Evolutionary conservation across 2,113 vertebrate species (phyloP).

Genomic region (Phyllostomus discolor): DNA sequence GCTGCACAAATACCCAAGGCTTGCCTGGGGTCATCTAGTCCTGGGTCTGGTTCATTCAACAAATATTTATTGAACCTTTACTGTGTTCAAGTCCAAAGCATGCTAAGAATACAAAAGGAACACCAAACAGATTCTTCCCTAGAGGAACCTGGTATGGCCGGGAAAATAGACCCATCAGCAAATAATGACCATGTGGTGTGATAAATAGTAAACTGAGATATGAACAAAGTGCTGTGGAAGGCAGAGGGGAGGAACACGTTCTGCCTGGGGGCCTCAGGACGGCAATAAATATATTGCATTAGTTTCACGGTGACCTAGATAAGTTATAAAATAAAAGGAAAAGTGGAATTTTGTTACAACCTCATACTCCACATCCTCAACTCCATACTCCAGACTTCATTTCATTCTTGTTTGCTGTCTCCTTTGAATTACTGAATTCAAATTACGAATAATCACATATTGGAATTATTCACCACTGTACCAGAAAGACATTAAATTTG

Average conservation of each 20-base stretch:
- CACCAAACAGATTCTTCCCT: not conserved
- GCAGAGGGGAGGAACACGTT: not conserved
- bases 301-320: constrained; percentile 22
- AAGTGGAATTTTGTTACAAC: not conserved
- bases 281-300: not conserved
- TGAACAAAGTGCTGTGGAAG: not conserved
- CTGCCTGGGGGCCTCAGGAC: not conserved
- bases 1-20: not conserved
- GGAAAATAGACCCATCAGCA: not conserved
- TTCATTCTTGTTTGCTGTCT: constrained; percentile 6
- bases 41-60: not conserved
- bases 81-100: not conserved
- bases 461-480: not conserved
- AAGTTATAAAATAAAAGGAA: constrained; percentile 21
- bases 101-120: not conserved
- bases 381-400: not conserved
- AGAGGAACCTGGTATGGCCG: not conserved
- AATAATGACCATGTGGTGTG: not conserved
- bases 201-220: not conserved
- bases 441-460: not conserved
- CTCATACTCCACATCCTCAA: not conserved
- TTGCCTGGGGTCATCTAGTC: not conserved
- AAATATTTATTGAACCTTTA: constrained; percentile 31
- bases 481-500: not conserved
- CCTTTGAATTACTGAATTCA: constrained; percentile 3